These are phyloP conservation scores for Drosophila nasuta DNA, from an alignment of 1,140 invertebrate genomes.

Conservation along the genomic window DNA sequence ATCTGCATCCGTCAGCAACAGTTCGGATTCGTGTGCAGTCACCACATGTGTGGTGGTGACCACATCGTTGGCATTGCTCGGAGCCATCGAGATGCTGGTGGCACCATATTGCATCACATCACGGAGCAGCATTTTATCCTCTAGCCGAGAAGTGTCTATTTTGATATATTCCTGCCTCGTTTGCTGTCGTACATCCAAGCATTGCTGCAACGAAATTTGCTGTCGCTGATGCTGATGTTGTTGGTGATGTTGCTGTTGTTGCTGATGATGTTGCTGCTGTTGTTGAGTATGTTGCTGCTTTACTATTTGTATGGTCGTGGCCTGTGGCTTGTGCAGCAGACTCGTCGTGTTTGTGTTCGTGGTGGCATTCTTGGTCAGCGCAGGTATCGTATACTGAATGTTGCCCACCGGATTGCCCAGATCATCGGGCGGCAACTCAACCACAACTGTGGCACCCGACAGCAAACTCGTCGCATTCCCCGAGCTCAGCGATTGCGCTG, in stretches of 20 bases:
- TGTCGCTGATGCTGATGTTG: conserved; percentile 68
- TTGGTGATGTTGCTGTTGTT: conserved; percentile 67
- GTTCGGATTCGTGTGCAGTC: conserved; percentile 59
- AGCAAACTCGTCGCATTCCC: conserved; percentile 55
- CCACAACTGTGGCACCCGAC: conserved; percentile 76
- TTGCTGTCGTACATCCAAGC: conserved; percentile 46
- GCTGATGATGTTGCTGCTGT: conserved; percentile 44
- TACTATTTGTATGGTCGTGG: conserved; percentile 75
- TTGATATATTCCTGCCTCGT: conserved; percentile 75
- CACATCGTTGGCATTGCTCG: conserved; percentile 49
- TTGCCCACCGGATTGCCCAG: conserved; percentile 76
- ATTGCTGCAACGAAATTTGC: conserved; percentile 64
- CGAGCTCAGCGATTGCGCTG: conserved; percentile 44
- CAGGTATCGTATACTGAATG: conserved; percentile 79
- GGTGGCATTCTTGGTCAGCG: conserved; percentile 67
- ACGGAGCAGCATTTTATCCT: conserved; percentile 76
- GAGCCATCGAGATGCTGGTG: conserved; percentile 61
- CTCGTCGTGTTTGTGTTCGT: conserved; percentile 64
- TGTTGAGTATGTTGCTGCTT: conserved; percentile 59
- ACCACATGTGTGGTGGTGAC: conserved; percentile 50
- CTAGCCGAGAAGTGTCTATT: conserved; percentile 73
- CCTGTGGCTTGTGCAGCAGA: conserved; percentile 69
- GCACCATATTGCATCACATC: conserved; percentile 81
- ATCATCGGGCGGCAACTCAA: conserved; percentile 77
- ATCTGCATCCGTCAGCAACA: conserved; percentile 65